Percentiles rank a stretch among this genome's conserved stretches.
Evolutionary conservation across 2,888 invertebrate genomes (phyloP).

Genomic region (Ceriagrion tenellum): DNA sequence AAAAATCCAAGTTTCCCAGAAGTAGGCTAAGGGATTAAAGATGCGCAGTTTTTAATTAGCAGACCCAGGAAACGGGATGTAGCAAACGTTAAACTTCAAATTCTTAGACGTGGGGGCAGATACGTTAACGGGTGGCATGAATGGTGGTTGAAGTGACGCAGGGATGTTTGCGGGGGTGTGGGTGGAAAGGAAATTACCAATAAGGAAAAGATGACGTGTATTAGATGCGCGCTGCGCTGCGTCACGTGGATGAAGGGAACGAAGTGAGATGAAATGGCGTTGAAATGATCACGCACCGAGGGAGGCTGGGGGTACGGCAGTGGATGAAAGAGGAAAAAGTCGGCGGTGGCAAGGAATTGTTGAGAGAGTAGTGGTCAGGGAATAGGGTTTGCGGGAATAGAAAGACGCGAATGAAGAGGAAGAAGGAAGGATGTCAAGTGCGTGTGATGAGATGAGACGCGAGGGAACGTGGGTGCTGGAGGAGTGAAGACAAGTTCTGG

Average conservation of each 20-base stretch:
- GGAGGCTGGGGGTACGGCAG: background rate
- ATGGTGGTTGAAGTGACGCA: too few relatives aligned
- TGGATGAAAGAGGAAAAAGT: background rate
- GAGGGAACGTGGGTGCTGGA: background rate
- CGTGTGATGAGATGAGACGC: slow-evolving; percentile 9
- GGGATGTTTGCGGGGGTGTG: too few relatives aligned
- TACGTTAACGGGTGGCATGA: background rate
- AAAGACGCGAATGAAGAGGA: background rate
- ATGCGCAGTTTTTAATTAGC: too few relatives aligned
- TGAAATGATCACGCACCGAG: background rate
- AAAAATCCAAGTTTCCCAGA: too few relatives aligned
- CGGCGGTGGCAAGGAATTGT: background rate
- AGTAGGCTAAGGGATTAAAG: too few relatives aligned
- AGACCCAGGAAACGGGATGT: too few relatives aligned
- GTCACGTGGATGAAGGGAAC: background rate
- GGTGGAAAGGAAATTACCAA: background rate
- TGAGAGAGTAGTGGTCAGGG: background rate
- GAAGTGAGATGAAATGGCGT: background rate
- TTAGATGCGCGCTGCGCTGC: background rate
- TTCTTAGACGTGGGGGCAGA: background rate
- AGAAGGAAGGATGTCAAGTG: background rate
- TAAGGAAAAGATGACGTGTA: background rate
- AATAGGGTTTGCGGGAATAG: background rate
- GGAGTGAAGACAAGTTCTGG: too few relatives aligned
- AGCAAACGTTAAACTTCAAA: too few relatives aligned